Evolutionary conservation across 2,888 invertebrate species (phyloP), one percentile per base, ranked within the genome.

Genomic region (Gari tellinella): DNA sequence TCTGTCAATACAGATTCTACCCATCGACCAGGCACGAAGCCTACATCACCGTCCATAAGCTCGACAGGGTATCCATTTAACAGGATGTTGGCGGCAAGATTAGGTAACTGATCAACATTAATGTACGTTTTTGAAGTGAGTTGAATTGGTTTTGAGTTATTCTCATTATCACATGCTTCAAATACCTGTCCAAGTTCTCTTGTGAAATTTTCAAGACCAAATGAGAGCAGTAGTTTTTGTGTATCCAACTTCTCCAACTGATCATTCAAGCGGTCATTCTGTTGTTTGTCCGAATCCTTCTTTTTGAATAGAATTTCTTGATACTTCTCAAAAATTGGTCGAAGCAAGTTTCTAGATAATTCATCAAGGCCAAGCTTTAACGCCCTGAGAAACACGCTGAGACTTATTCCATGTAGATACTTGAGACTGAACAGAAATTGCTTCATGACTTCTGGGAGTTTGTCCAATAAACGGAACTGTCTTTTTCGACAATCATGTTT

Each of bases 41-140:
- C 40, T 17, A 23, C 53, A 37, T 72, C 72, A 12, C 77, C 69
- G 37, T 77, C 68, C 52, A 77, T 56, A 8, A 77, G 14, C 46
- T 77, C 77, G 5, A 77, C 49, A 1, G 72, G 56, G 2, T 68
- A 46, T 23, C 77, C 77, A 0, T 51, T 14, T 8, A 49, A 1
- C 12, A 72, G 12, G 7, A 72, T 31, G 14, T 65, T 43, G 17
- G 65, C 72, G 17, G 26, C 37, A 19, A 40, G 14, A 8, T 40
- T 41, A 14, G 41, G 5, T 7, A 41, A 17, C 14, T 55, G 17
- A 1, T 40, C 64, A 26, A 65, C 2, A 4, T 4, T 4, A 7
- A 31, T 31, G 5, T 10, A 7, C 5, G 4, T 7, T 31, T 31
- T 31, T 4, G 31, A 7, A 4, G 15, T 41, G 14, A 23, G 40